Base-by-base conservation (phyloP, 2,888 invertebrate genomes). In the Acleris cristana region DNA sequence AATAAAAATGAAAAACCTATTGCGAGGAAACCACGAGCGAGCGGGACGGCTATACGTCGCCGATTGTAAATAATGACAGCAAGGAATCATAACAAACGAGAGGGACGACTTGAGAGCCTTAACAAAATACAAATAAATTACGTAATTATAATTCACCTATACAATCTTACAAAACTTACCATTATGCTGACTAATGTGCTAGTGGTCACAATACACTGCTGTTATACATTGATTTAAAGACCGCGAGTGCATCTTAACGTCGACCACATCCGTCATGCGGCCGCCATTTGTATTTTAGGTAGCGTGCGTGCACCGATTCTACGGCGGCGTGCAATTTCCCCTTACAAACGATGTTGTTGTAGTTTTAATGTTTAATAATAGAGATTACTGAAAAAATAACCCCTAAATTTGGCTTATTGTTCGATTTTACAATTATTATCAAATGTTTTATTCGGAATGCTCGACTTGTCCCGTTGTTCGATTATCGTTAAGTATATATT, bases 1-100 rank as follows among this genome's bases (percentile, higher is more conserved):
- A 87, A 83, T 88, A 89, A 89, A 91, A 90, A 89, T 90, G 90
- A 89, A 91, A 91, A 92, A 88, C 86, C 85, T 81, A 88, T 84
- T 82, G 83, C 84, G 86, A 88, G 90, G 88, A 89, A 87, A 90
- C 87, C 80, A 84, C 81, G 76, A 67, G 75, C 75, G 89, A 91
- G 82, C 84, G 90, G 84, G 91, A 91, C 81, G 81, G 83, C 82
- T 83, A 86, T 86, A 90, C 77, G 76, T 87, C 80, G 79, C 79
- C 81, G 83, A 88, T 84, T 88, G 91, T 91, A 91, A 90, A 91
- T 91, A 91, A 89, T 86, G 88, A 84, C 85, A 84, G 82, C 80
- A 82, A 81, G 84, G 85, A 86, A 89, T 87, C 90, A 90, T 85
- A 91, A 90, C 90, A 91, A 89, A 82, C 78, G 90, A 90, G 85